phyloP scores from a whole-genome alignment of 2,797 vertebrate species.

The Halcyon chelicuti region DNA sequence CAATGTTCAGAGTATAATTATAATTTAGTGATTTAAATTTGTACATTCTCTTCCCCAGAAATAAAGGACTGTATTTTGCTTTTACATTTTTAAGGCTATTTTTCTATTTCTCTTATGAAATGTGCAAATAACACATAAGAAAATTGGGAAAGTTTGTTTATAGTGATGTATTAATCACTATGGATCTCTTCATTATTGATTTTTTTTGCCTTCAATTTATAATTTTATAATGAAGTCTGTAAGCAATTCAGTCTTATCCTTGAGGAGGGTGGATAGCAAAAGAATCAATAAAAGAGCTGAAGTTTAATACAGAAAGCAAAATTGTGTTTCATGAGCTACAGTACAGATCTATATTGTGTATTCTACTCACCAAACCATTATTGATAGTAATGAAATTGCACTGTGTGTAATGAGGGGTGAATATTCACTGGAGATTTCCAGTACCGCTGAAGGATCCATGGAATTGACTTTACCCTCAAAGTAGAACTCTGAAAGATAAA shows the following conservation, averaged over 20 bases:
- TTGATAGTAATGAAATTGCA: not conserved
- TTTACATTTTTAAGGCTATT: not conserved
- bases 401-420: not conserved
- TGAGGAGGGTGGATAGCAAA: not conserved
- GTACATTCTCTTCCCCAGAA: conserved; percentile 19
- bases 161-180: conserved; percentile 21
- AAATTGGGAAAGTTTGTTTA: not conserved
- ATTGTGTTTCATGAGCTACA: not conserved
- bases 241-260: conserved; percentile 22
- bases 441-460: not conserved
- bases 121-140: not conserved
- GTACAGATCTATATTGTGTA: not conserved
- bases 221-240: conserved; percentile 16
- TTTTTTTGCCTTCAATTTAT: not conserved
- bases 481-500: not conserved
- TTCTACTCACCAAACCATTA: not conserved
- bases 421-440: not conserved
- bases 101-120: conserved; percentile 32
- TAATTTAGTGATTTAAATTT: conserved; percentile 71
- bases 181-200: not conserved
- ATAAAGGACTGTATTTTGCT: conserved; percentile 5
- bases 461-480: not conserved
- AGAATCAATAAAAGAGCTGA: conserved; percentile 6
- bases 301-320: not conserved
- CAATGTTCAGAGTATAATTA: conserved; percentile 57